Conservation (phyloP, 2,797 vertebrate species). For the Amblyopsis hoosieri region DNA sequence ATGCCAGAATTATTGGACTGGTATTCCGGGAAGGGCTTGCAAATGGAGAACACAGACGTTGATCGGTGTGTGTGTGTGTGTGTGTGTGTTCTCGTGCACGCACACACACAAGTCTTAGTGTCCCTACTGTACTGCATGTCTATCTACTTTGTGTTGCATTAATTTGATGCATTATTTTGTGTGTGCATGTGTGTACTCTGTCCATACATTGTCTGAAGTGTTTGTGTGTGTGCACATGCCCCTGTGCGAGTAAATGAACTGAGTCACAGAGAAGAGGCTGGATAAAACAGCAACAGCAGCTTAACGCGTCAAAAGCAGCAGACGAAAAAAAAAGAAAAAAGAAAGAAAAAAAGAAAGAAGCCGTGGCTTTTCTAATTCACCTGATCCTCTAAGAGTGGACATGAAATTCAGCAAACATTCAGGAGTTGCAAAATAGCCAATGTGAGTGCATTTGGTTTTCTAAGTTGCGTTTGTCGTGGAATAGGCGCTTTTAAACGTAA, state of each 20-base stretch:
- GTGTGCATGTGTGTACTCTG: constrained; percentile 3
- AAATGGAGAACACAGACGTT: constrained; percentile 40
- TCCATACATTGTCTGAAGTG: not conserved
- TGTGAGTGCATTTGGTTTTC: too few relatives aligned
- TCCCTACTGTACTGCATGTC: not conserved
- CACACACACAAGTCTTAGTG: not conserved
- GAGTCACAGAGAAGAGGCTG: constrained; percentile 57
- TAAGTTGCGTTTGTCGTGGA: not conserved
- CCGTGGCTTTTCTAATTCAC: constrained; percentile 30
- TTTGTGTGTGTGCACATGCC: too few relatives aligned
- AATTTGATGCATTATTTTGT: constrained; percentile 11
- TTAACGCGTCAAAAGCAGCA: constrained; percentile 32
- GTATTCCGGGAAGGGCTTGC: constrained; percentile 62
- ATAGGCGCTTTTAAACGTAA: not conserved
- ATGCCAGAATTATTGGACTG: constrained; percentile 50
- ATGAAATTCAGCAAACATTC: not conserved
- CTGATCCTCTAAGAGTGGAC: not conserved
- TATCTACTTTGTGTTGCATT: not conserved
- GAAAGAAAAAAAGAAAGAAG: constrained; percentile 9
- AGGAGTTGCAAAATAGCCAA: not conserved
- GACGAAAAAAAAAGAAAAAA: constrained; percentile 22
- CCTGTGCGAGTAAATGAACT: constrained; percentile 38
- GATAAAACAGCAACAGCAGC: constrained; percentile 50
- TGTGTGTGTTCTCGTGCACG: constrained; percentile 29
- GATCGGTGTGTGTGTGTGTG: constrained; percentile 26